Evolutionary conservation across 2,888 invertebrate genomes (phyloP), one percentile per base, ranked within the genome.

Genomic region (Stomorhina lunata): DNA sequence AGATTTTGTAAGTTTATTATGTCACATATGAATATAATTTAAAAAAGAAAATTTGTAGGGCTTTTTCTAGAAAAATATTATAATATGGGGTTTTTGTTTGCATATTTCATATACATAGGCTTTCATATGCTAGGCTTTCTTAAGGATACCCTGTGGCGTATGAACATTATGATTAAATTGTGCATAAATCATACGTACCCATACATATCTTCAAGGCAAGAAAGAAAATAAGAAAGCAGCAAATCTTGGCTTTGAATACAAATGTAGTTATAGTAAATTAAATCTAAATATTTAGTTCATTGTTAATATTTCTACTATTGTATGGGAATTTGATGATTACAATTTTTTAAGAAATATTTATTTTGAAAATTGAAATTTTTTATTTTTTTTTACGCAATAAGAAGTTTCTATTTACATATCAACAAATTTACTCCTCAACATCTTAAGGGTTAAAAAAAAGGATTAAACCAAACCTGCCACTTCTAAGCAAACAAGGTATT

Each of bases 381-480:
- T 6, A 32, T 20, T 22, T 59, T 0, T 7, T 12, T 37, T 37
- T 10, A 22, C 3, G 10, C 20, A 2, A 37, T 12, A 22, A 25
- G 32, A 29, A 57, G 22, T 22, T 34, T 17, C 10, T 57, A 17
- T 34, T 34, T 12, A n/a, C n/a, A n/a, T n/a, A n/a, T n/a, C n/a
- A n/a, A n/a, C n/a, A n/a, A n/a, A n/a, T n/a, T 37, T 4, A 12
- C 12, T 12, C 4, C n/a, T 12, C n/a, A 10, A 10, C 65, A 32
- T 29, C n/a, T 69, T 32, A 17, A 59, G 12, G 71, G 61, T 73
- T 63, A 73, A 63, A 20, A n/a, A n/a, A 32, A n/a, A 17, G 7
- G 17, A 55, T 55, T 27, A 40, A 12, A n/a, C 29, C 29, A 22
- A 22, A 34, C n/a, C 15, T 17, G 10, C 32, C 15, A 32, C 43